Conservation (phyloP, 2,888 invertebrate genomes). For the Adelognathus sp. region DNA sequence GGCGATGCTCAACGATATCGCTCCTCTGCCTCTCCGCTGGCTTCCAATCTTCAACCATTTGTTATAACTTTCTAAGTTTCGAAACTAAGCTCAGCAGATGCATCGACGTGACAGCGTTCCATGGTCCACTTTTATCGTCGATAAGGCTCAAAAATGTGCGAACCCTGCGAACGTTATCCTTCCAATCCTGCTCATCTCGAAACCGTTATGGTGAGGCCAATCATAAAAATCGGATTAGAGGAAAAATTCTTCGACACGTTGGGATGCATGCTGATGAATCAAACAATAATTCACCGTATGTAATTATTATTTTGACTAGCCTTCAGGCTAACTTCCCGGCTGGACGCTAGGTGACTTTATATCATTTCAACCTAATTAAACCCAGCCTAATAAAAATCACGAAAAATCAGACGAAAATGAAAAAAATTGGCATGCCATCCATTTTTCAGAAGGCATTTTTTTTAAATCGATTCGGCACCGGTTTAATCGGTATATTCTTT, state of each 20-base stretch:
- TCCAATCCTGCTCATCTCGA: background rate
- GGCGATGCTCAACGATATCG: slow-evolving; percentile 9
- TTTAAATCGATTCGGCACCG: no score
- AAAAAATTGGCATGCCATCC: no score
- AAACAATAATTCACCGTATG: no score
- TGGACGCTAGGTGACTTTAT: no score
- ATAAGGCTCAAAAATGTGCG: slow-evolving; percentile 6
- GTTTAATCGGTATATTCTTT: no score
- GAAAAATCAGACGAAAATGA: no score
- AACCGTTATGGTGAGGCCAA: background rate
- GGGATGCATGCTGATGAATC: no score
- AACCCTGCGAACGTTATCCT: slow-evolving; percentile 37
- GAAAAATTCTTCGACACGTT: background rate
- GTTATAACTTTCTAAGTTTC: slow-evolving; percentile 11
- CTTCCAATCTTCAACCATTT: background rate
- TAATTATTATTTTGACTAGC: no score
- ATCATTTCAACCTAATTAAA: no score
- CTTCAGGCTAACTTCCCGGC: no score
- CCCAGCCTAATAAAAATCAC: no score
- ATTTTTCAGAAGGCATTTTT: no score
- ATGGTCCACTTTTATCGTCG: background rate
- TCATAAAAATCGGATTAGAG: background rate
- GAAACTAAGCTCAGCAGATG: slow-evolving; percentile 3
- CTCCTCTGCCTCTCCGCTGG: background rate
- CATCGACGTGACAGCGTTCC: slow-evolving; percentile 8